Base-by-base conservation (phyloP, 2,797 vertebrate genomes). In the Leucoraja ocellata region DNA sequence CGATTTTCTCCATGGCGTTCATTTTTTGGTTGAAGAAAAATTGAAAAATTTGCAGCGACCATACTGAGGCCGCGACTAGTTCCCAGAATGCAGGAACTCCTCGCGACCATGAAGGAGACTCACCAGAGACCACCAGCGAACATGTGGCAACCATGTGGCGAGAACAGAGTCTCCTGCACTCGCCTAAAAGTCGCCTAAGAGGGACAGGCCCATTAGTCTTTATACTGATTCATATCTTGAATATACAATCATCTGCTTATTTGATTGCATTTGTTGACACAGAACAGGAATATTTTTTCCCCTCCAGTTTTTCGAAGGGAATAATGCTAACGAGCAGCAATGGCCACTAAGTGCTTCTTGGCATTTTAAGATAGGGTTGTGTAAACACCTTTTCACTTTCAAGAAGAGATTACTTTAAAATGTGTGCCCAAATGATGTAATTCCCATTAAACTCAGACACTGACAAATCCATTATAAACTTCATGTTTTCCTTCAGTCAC, bases 301-400 rank as follows among this genome's bases (percentile, higher is more conserved):
- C 23, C 68, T 91, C 32, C 65, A 91, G 68, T 25, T 91, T 91
- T 91, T 65, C 83, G 63, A 58, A 14, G 32, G n/a, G 61, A 32
- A 63, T 23, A 74, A 91, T 36, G 86, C 71, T 91, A 71, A 91
- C 8, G 36, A 91, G 65, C 68, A 74, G 71, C 16, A 25, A 91
- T 74, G 23, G 68, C 32, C 68, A 73, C 68, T 74, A 91, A 91
- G 68, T 74, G 23, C 21, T 46, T 91, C 71, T 91, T 91, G 90
- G 65, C 25, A 73, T 73, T 91, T 73, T 1, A 39, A 91, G 65
- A 14, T 54, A 91, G 9, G 32, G 4, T 74, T 74, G 63, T 91
- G 36, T 91, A 73, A 68, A 91, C 86, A 73, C 18, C 81, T 84
- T 32, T 74, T 73, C 68, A 91, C 8, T 74, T 74, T 13, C 71